Evolutionary conservation across 1,140 invertebrate genomes (phyloP).

Genomic region (Leptestheria dahalacensis): DNA sequence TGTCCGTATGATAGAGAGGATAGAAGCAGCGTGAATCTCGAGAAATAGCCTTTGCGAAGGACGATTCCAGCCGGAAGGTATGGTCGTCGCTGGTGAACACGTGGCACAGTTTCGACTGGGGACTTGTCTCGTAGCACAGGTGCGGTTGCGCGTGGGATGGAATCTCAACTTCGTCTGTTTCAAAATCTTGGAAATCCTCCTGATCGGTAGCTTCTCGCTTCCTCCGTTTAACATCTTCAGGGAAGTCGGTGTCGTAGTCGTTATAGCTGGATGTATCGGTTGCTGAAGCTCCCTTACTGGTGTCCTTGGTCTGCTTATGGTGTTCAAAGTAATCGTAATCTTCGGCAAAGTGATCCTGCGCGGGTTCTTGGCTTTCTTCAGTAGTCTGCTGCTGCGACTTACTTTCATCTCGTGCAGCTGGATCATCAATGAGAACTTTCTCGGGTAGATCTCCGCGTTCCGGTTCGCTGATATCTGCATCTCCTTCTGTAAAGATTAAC

Average conservation of each 20-base stretch:
- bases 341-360: neutral
- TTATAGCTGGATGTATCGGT: no score
- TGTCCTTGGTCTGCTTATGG: neutral
- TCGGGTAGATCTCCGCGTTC: conserved; percentile 5
- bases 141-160: neutral
- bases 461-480: conserved; percentile 1
- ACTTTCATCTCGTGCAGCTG: neutral
- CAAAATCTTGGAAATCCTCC: neutral
- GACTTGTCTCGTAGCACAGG: neutral
- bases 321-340: conserved; percentile 6
- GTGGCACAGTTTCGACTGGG: neutral
- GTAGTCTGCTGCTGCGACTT: neutral
- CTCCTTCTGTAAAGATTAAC: neutral
- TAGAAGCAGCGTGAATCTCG: conserved; percentile 1
- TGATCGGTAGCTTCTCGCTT: neutral
- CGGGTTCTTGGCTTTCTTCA: no score
- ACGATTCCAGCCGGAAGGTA: neutral
- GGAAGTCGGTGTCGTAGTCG: neutral
- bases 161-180: neutral
- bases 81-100: conserved; percentile 4
- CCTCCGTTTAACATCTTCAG: neutral
- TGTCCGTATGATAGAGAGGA: conserved; percentile 1
- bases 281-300: neutral
- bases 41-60: neutral
- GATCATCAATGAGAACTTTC: neutral